Evolutionary conservation across 2,888 invertebrate species (phyloP), one percentile per base, ranked within the genome.

Genomic region (Prosapia bicincta): DNA sequence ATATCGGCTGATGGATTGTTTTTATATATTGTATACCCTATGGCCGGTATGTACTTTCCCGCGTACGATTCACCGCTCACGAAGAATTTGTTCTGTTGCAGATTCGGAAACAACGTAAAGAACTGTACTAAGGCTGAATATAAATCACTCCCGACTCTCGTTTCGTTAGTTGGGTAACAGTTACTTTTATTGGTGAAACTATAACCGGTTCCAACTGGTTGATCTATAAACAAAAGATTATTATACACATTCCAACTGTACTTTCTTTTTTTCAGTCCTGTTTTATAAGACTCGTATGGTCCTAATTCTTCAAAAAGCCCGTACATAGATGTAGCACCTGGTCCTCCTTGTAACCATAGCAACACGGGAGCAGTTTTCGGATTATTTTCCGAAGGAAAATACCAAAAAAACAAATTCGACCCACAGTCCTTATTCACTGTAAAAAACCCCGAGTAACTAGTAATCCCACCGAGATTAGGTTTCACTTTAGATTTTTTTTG

Each of bases 21-120:
- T 79, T 89, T 88, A 80, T 92, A 89, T 74, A 94, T 93, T 0
- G 91, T 89, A 82, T 92, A 90, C 0, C 90, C 89, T 71, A 93
- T 84, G 0, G 95, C 93, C 0, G 96, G 97, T 0, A 90, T 89
- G 83, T 91, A 92, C 83, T 91, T 91, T 0, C 96, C 96, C 67
- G 90, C 96, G 83, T 96, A 96, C 0, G 95, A 95, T 86, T 97
- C 97, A 0, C 97, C 97, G 0, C 94, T 92, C 0, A 95, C 90
- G 86, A 90, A 97, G 84, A 98, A 96, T 69, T 92, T 92, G 81
- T 92, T 92, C 0, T 85, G 82, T 81, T 90, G 90, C 28, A 92
- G 85, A 81, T 94, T 91, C 0, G 93, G 91, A 83, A 96, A 98
- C 0, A 97, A 83, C 79, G 90, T 87, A 83, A 95, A 96, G 83